Evolutionary conservation across 92 coral and sea anemone genomes (phyloP), one percentile per base, ranked within the genome.

Genomic region (Palythoa caribaeorum): DNA sequence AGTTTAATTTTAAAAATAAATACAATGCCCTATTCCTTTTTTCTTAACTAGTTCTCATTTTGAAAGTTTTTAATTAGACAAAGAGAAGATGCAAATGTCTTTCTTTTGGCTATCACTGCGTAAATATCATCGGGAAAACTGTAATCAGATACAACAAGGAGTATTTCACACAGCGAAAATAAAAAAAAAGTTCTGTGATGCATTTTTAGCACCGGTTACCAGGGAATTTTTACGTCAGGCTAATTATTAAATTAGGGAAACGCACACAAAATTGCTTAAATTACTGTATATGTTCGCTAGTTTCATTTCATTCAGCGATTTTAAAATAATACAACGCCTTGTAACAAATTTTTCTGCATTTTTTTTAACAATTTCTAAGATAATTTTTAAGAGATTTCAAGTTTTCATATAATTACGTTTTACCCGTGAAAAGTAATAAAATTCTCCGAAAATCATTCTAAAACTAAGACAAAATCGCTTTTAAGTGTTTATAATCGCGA

Each of bases 51-150:
- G 6, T 66, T 81, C 17, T 71, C 11, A 65, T 39, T 71, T 81
- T 81, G 63, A 81, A 65, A 81, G 44, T 66, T 81, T 44, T 47
- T 71, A 81, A 68, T 44, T 81, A 48, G 73, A 80, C 57, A 62
- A 8, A 63, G 84, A 60, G 57, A 71, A 80, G 62, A 80, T 80
- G 75, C 75, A 80, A 40, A 39, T 47, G 55, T 38, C 20, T 52
- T 1, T 54, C 68, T 7, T 51, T 21, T 16, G 60, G 1, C 76
- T 47, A 28, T 48, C 57, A 40, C 21, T 66, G 38, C 10, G 62
- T 37, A 65, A 81, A 81, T 71, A 80, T 80, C 38, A 59, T 79
- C 28, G 84, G 60, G n/a, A 36, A 38, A 15, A 48, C 21, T 81
- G 73, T 81, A 44, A 63, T 69, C 59, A 81, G 19, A 81, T 81